Base-by-base conservation (phyloP, 2,888 invertebrate species). In the Melanostoma mellinum region DNA sequence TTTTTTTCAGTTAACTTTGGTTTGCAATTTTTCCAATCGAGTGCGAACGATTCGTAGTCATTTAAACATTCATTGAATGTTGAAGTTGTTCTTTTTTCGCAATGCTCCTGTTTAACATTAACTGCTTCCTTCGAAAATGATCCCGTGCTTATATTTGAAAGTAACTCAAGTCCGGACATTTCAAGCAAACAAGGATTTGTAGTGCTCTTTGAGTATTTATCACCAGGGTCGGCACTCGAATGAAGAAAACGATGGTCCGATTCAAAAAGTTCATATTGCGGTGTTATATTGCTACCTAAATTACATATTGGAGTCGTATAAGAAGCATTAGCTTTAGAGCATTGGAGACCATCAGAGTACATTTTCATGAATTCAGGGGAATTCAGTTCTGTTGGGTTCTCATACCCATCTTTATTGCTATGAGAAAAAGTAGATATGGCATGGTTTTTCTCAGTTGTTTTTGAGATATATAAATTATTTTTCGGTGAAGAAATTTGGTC, bases 111-210 rank as follows among this genome's bases (percentile, higher is more conserved):
- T 46, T 75, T 85, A 9, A 76, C 53, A 48, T 38, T 6, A 2
- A 78, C 40, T 50, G 42, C 8, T 68, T 67, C 55, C n/a, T 63
- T 73, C 8, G 52, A 40, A 48, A 78, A 78, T 10, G 78, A 50
- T 4, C 68, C 78, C 20, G 97, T 96, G 89, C 97, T 97, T n/a
- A 91, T 91, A 88, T 97, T 97, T 0, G 97, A 97, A 33, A 97
- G 90, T 48, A 97, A 90, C 89, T 97, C 96, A 40, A 97, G 91
- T 0, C 97, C 97, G 86, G 96, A 96, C 5, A 96, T 91, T 88
- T 97, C 96, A 0, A 95, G 94, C 10, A 91, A 90, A 5, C 84
- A 42, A 5, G 86, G 56, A 61, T 56, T 87, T 79, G 52, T 36
- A 81, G 60, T 40, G 6, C 8, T 2, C 44, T 61, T 81, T 10